Evolutionary conservation across 1,140 invertebrate species (phyloP).

Genomic region (Anastrepha obliqua): DNA sequence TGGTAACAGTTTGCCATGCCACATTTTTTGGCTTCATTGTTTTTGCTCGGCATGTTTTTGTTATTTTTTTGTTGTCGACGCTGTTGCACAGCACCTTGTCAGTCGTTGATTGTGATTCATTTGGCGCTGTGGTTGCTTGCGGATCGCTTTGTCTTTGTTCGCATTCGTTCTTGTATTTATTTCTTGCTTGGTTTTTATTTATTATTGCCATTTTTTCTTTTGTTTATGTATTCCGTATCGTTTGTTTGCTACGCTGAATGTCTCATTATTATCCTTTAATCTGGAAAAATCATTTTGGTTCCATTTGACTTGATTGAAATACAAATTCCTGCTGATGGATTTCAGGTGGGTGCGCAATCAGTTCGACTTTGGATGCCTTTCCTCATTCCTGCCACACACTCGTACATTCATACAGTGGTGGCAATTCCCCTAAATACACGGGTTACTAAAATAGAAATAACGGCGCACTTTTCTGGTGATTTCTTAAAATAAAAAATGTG

Average conservation of each 20-base stretch:
- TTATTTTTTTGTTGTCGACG: background rate
- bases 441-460: too few relatives aligned
- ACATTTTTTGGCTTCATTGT: constrained; percentile 14
- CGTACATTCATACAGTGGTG: too few relatives aligned
- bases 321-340: background rate
- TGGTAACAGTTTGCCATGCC: background rate
- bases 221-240: background rate
- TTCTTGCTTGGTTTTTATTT: background rate
- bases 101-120: constrained; percentile 33
- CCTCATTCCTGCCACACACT: background rate
- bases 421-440: too few relatives aligned
- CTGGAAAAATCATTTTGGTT: constrained; percentile 25
- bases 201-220: background rate
- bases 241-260: background rate
- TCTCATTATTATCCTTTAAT: constrained; percentile 42
- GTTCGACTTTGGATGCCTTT: background rate
- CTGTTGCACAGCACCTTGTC: constrained; percentile 39
- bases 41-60: background rate
- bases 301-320: constrained; percentile 44
- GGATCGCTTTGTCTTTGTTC: background rate
- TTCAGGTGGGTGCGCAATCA: background rate
- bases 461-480: too few relatives aligned
- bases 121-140: background rate
- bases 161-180: background rate
- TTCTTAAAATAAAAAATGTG: too few relatives aligned